Percentiles rank a stretch among this genome's conserved stretches.
Evolutionary conservation across 1,140 invertebrate genomes (phyloP).

Genomic region (Hyles euphorbiae): DNA sequence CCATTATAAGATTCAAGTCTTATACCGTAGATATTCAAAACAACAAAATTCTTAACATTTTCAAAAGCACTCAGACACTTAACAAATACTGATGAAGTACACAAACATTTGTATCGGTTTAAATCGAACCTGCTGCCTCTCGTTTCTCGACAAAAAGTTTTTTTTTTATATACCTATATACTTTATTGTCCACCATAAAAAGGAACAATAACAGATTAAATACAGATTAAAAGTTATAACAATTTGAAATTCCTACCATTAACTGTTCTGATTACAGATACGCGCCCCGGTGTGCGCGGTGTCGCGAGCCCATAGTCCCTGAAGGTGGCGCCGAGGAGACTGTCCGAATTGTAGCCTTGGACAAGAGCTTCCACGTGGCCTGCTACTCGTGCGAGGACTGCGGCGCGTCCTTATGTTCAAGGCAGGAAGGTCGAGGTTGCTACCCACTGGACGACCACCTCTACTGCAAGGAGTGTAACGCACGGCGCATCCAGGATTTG

Average conservation of each 20-base stretch:
- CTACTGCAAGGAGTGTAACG: slow-evolving; percentile 96
- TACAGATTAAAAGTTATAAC: too few relatives aligned
- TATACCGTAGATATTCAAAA: too few relatives aligned
- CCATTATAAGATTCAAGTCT: too few relatives aligned
- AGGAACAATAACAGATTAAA: too few relatives aligned
- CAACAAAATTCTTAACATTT: too few relatives aligned
- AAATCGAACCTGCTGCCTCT: too few relatives aligned
- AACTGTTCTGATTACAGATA: slow-evolving; percentile 74
- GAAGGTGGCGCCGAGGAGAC: slow-evolving; percentile 96
- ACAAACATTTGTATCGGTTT: too few relatives aligned
- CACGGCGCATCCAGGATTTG: slow-evolving; percentile 89
- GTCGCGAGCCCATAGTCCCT: slow-evolving; percentile 95
- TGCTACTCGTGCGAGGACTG: slow-evolving; percentile 99
- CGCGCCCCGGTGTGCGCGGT: slow-evolving; percentile 96
- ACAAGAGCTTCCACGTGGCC: slow-evolving; percentile 96
- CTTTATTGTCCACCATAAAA: too few relatives aligned
- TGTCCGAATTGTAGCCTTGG: slow-evolving; percentile 96
- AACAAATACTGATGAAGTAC: too few relatives aligned
- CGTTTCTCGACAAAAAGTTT: too few relatives aligned
- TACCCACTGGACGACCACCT: slow-evolving; percentile 97
- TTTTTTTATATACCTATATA: too few relatives aligned
- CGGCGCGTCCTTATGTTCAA: slow-evolving; percentile 91
- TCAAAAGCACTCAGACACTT: too few relatives aligned
- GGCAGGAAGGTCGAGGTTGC: slow-evolving; percentile 96
- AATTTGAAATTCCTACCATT: not conserved